Conservation (phyloP, 2,797 vertebrate species). For the Acanthurus tractus region DNA sequence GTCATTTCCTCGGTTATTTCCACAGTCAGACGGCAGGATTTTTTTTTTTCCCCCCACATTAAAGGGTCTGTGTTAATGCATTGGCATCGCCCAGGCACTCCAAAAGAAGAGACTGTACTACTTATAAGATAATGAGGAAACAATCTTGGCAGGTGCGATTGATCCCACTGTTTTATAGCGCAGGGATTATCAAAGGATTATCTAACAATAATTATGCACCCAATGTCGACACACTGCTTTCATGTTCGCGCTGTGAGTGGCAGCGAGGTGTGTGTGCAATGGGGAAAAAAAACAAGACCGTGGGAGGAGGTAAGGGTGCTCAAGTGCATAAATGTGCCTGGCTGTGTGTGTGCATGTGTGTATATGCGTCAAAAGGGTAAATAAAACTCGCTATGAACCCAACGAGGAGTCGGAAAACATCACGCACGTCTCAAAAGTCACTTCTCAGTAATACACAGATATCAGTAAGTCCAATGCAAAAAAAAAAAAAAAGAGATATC, state of each 20-base stretch:
- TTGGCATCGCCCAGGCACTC: constrained; percentile 59
- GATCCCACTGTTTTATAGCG: constrained; percentile 80
- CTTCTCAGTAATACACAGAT: constrained; percentile 63
- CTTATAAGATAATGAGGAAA: constrained; percentile 84
- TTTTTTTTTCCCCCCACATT: constrained; percentile 50
- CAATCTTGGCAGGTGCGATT: constrained; percentile 78
- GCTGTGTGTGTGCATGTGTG: constrained; percentile 3
- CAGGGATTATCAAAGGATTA: constrained; percentile 85
- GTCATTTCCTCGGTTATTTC: constrained; percentile 64
- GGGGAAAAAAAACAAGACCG: constrained; percentile 19
- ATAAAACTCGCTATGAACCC: constrained; percentile 25
- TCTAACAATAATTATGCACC: constrained; percentile 80
- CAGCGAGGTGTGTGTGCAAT: constrained; percentile 55
- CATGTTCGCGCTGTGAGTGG: constrained; percentile 71
- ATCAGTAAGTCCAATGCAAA: constrained; percentile 31
- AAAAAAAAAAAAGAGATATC: constrained; percentile 30
- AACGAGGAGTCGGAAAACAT: constrained; percentile 37
- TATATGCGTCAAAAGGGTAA: neutral
- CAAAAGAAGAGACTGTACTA: constrained; percentile 70
- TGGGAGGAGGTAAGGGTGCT: constrained; percentile 28
- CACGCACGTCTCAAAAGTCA: constrained; percentile 44
- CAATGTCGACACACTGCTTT: constrained; percentile 75
- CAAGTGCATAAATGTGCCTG: constrained; percentile 4
- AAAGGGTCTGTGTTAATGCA: constrained; percentile 66
- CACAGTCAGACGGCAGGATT: constrained; percentile 49